phyloP scores from a whole-genome alignment of 1,140 invertebrate species.

The Drosophila equinoxialis region DNA sequence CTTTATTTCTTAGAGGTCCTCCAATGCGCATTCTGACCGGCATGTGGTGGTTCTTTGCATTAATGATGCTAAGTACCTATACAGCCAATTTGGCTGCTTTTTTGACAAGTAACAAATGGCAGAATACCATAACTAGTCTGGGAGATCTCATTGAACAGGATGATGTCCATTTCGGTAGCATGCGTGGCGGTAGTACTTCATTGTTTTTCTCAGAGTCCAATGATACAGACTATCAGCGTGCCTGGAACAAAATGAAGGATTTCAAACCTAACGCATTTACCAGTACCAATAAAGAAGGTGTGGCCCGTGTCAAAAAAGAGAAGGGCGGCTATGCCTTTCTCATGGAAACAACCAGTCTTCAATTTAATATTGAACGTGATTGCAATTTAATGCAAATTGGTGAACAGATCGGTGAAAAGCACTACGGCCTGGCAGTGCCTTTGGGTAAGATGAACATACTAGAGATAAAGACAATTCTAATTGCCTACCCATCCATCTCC shows the following conservation, averaged over 20 bases:
- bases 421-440: conserved; percentile 92
- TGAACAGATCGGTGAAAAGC: conserved; percentile 90
- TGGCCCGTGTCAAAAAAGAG: conserved; percentile 88
- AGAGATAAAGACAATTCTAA: no score
- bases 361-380: conserved; percentile 90
- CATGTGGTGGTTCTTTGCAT: conserved; percentile 98
- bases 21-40: conserved; percentile 92
- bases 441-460: conserved; percentile 84
- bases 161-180: conserved; percentile 93
- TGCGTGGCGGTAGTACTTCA: conserved; percentile 89
- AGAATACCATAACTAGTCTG: conserved; percentile 91
- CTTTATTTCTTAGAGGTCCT: conserved; percentile 86
- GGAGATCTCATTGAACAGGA: conserved; percentile 95
- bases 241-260: conserved; percentile 92
- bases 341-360: conserved; percentile 93
- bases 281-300: conserved; percentile 91
- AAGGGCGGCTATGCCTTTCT: conserved; percentile 90
- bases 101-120: conserved; percentile 92
- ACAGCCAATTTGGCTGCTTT: conserved; percentile 98
- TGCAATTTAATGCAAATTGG: conserved; percentile 92
- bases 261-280: conserved; percentile 92
- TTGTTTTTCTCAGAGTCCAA: conserved; percentile 86
- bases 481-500: not conserved
- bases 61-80: conserved; percentile 98
- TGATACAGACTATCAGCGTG: conserved; percentile 89